These are phyloP conservation scores for Trachymyrmex septentrionalis DNA, from an alignment of 1,140 invertebrate species.

Conservation along the genomic window DNA sequence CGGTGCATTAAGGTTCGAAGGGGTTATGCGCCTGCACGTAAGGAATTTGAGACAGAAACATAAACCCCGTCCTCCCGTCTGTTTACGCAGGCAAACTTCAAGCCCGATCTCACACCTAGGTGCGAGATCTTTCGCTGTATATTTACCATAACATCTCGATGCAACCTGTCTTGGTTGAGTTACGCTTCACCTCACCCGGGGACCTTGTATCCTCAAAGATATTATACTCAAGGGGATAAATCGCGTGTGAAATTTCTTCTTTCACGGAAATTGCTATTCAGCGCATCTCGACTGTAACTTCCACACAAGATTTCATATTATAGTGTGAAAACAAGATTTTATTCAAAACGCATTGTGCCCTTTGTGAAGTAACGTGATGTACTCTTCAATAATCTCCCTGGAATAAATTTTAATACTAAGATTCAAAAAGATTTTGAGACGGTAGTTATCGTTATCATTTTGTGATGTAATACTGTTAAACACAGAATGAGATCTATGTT, in stretches of 20 bases:
- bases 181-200: slow-evolving; percentile 72
- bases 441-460: not conserved
- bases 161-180: slow-evolving; percentile 83
- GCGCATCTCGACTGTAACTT: not conserved
- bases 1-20: slow-evolving; percentile 74
- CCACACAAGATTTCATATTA: not conserved
- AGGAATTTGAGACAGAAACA: slow-evolving; percentile 85
- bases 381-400: not conserved
- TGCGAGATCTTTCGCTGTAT: slow-evolving; percentile 84
- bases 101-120: slow-evolving; percentile 86
- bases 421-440: not conserved
- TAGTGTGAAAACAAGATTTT: slow-evolving; percentile 5
- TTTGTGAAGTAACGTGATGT: not conserved
- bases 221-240: slow-evolving; percentile 55
- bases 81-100: slow-evolving; percentile 82
- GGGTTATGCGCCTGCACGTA: slow-evolving; percentile 75
- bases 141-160: slow-evolving; percentile 82
- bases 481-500: not conserved
- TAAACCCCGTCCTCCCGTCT: slow-evolving; percentile 79
- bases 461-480: not conserved
- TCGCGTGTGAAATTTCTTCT: slow-evolving; percentile 75
- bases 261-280: slow-evolving; percentile 66
- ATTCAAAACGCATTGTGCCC: not conserved
- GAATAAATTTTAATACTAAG: not conserved
- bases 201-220: slow-evolving; percentile 72